phyloP scores from a whole-genome alignment of 2,113 vertebrate species.

The Apteryx mantelli region DNA sequence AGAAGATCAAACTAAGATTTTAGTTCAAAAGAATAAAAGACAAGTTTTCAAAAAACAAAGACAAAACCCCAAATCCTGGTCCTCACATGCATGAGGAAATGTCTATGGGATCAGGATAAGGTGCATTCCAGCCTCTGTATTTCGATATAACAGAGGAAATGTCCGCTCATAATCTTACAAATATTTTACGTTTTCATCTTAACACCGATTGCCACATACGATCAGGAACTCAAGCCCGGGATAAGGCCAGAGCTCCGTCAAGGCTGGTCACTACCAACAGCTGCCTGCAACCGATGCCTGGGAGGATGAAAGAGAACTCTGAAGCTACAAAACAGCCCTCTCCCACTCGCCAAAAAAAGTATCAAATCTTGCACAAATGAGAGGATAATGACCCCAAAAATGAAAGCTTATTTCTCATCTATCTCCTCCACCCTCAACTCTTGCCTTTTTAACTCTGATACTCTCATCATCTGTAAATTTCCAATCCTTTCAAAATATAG shows the following conservation, averaged over 20 bases:
- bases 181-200: neutral
- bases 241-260: neutral
- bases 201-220: neutral
- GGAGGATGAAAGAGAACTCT: neutral
- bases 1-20: neutral
- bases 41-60: neutral
- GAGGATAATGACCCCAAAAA: neutral
- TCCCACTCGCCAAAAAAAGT: neutral
- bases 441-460: neutral
- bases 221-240: too few species aligned
- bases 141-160: neutral
- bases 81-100: neutral
- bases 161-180: neutral
- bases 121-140: neutral
- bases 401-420: neutral
- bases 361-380: neutral
- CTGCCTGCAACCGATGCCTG: neutral
- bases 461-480: neutral
- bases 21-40: neutral
- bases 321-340: neutral
- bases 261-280: neutral
- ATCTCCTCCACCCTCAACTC: neutral
- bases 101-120: fast-evolving
- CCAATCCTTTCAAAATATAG: neutral
- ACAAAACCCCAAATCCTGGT: neutral